Conservation (phyloP, 2,888 invertebrate species). For the Drosophila atroscutellata region DNA sequence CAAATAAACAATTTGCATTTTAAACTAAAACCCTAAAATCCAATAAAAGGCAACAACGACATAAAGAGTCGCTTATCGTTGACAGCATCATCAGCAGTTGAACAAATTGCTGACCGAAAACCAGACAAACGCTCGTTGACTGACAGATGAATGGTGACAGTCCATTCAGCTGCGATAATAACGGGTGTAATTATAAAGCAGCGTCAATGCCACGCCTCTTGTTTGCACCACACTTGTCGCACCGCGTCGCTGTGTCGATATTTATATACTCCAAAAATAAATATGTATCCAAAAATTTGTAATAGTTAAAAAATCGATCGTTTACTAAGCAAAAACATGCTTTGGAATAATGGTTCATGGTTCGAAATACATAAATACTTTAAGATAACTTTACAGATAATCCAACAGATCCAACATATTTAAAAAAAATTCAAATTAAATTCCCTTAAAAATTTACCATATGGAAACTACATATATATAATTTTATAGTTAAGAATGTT, state of each 20-base stretch:
- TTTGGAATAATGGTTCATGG: neutral
- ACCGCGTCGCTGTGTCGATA: conserved; percentile 2
- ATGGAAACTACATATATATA: neutral
- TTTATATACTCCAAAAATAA: neutral
- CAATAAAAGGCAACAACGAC: conserved; percentile 26
- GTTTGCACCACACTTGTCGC: conserved; percentile 54
- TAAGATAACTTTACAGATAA: neutral
- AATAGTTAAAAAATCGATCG: too few species aligned
- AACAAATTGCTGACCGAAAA: conserved; percentile 67
- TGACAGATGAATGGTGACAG: conserved; percentile 49
- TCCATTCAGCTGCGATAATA: conserved; percentile 55
- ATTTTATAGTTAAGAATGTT: neutral
- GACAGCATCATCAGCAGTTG: conserved; percentile 46
- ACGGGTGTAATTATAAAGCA: conserved; percentile 63
- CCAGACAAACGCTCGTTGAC: conserved; percentile 52
- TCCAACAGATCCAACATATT: neutral
- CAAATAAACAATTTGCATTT: conserved; percentile 77
- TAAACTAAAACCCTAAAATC: conserved; percentile 53
- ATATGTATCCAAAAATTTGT: neutral
- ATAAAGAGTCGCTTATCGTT: conserved; percentile 43
- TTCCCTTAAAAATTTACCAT: neutral
- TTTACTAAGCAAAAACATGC: too few species aligned
- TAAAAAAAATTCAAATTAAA: neutral
- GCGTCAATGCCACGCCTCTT: conserved; percentile 42
- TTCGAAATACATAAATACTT: neutral